Evolutionary conservation across 1,140 invertebrate species (phyloP).

Genomic region (Hylyphantes graminicola): DNA sequence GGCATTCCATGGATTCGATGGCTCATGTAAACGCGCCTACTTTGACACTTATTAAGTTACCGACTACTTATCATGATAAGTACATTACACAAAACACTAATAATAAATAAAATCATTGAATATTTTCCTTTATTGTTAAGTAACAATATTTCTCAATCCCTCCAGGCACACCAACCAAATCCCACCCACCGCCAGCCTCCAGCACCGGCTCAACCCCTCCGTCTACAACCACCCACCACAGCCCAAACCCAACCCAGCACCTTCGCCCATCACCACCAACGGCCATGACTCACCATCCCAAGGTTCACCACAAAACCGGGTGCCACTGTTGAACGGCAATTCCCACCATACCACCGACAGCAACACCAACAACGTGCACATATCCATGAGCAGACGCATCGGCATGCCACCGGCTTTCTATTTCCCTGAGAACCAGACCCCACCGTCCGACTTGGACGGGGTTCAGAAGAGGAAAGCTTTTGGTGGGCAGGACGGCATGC

Average conservation of each 20-base stretch:
- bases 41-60: too few species aligned
- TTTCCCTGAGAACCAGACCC: conserved; percentile 80
- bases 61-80: too few species aligned
- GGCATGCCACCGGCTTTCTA: conserved; percentile 85
- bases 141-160: too few species aligned
- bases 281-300: conserved; percentile 4
- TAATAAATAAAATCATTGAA: too few species aligned
- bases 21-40: too few species aligned
- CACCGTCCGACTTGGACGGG: conserved; percentile 70
- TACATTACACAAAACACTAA: too few species aligned
- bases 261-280: conserved; percentile 70
- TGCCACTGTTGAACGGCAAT: conserved; percentile 32
- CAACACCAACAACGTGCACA: conserved; percentile 69
- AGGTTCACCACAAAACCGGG: conserved; percentile 31
- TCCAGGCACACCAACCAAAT: conserved; percentile 11
- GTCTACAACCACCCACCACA: conserved; percentile 77
- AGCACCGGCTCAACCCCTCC: conserved; percentile 82
- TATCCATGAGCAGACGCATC: conserved; percentile 79
- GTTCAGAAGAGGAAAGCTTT: conserved; percentile 25
- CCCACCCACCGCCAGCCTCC: conserved; percentile 68
- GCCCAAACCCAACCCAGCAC: conserved; percentile 73
- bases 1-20: too few species aligned
- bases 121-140: too few species aligned
- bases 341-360: conserved; percentile 21
- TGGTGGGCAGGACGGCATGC: conserved; percentile 10